Base-by-base conservation (phyloP, 2,797 vertebrate species). In the Phaenicophaeus curvirostris region DNA sequence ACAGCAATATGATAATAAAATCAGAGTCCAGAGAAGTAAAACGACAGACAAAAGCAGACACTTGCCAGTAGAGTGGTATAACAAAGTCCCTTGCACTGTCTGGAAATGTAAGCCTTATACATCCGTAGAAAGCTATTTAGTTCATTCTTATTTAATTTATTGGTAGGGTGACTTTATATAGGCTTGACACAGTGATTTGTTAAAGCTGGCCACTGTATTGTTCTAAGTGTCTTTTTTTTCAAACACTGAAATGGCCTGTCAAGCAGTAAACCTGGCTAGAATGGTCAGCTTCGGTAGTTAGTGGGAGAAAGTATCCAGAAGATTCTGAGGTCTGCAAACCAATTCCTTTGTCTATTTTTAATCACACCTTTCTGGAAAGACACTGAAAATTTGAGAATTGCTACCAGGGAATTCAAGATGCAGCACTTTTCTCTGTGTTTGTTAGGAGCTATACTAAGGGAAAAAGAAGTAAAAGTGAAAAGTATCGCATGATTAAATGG, bases 1-100 rank as follows among this genome's bases (percentile, higher is more conserved):
- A 94, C 73, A 75, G 75, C 53, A 62, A 80, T 85, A 71, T 86
- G 83, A 96, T 94, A 94, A 94, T 94, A 96, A 97, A 96, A 94
- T 88, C 92, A 94, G 76, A 81, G 79, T 82, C 87, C 0, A 3
- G 74, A 76, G 91, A 90, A 92, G 30, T 67, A 79, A 96, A 90
- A 90, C 74, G 92, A 86, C 69, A 91, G 87, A 73, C 59, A 71
- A 86, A 87, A 88, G 69, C 85, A 94, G 83, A 83, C 0, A 1
- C 66, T 90, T 96, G 72, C 71, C 75, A 67, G 65, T 53, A 66
- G 46, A 13, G 67, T 21, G 75, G 33, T 62, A 61, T 78, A 82
- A 87, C 50, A 66, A 59, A 76, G 62, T 89, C 69, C 42, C 72
- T 86, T 95, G 55, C 59, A 93, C 74, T 91, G 46, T 68, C 91